A percentile compares a stretch with the other conserved stretches of the same genome.
Conservation (phyloP, 2,113 vertebrate genomes). For the Gambusia affinis region DNA sequence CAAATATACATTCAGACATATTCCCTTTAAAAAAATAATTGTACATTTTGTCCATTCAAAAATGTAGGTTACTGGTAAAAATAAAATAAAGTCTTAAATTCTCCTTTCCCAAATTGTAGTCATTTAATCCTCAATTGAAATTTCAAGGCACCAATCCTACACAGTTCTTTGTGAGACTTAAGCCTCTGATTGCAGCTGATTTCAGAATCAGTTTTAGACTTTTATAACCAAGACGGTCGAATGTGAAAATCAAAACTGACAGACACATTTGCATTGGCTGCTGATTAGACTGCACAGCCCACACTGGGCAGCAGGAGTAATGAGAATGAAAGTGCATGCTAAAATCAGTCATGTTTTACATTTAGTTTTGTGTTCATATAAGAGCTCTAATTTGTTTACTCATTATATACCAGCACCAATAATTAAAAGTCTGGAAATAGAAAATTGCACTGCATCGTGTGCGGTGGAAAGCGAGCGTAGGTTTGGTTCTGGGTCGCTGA, state of each 20-base stretch:
- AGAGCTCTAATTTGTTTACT: not conserved
- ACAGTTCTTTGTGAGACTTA: constrained; percentile 2
- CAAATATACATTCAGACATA: too few relatives aligned
- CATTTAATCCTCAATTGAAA: constrained; percentile 12
- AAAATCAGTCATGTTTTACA: not conserved
- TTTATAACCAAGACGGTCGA: constrained; percentile 37
- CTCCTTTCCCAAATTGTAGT: not conserved
- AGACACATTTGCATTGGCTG: constrained; percentile 42
- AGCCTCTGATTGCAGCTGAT: constrained; percentile 59
- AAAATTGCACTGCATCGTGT: not conserved
- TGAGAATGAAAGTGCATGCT: not conserved
- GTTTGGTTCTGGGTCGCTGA: constrained; percentile 4
- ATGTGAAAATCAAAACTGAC: constrained; percentile 67
- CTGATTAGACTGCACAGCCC: constrained; percentile 25
- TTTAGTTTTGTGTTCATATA: not conserved
- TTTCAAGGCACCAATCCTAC: not conserved
- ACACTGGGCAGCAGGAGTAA: constrained; percentile 14
- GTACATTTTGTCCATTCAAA: too few relatives aligned
- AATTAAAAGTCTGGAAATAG: constrained; percentile 1
- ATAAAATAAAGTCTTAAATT: not conserved
- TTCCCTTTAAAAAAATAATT: too few relatives aligned
- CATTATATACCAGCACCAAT: not conserved
- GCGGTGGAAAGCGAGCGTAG: not conserved
- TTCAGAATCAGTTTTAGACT: constrained; percentile 62
- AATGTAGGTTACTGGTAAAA: not conserved